Evolutionary conservation across 2,888 invertebrate genomes (phyloP).

Genomic region (Ormyrus nitidulus): DNA sequence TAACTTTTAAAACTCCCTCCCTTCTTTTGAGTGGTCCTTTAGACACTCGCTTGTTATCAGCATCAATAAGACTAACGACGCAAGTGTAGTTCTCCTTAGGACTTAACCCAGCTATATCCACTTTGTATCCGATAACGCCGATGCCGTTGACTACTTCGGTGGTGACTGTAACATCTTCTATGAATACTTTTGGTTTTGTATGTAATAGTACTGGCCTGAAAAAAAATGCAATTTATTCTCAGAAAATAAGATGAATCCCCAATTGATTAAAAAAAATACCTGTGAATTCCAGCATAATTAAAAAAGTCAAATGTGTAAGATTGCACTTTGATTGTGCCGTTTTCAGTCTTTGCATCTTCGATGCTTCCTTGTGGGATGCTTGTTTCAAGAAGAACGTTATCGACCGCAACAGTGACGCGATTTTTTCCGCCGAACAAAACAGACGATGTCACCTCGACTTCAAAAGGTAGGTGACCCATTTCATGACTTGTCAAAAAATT

Average conservation of each 20-base stretch:
- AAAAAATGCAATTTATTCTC: background rate
- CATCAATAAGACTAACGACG: conserved; percentile 77
- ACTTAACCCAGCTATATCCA: conserved; percentile 73
- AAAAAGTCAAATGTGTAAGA: conserved; percentile 96
- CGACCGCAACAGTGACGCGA: conserved; percentile 92
- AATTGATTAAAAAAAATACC: conserved; percentile 59
- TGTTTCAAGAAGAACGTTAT: conserved; percentile 91
- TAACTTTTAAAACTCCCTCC: conserved; percentile 81
- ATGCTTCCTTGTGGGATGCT: conserved; percentile 94
- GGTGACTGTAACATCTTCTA: conserved; percentile 89
- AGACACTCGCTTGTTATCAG: conserved; percentile 77
- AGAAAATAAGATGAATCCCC: background rate
- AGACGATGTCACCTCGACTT: conserved; percentile 85
- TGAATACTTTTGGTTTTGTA: conserved; percentile 88
- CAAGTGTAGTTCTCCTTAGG: conserved; percentile 72
- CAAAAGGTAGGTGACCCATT: conserved; percentile 97
- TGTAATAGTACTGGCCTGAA: conserved; percentile 89
- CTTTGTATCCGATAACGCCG: conserved; percentile 76
- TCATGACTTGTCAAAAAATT: conserved; percentile 87
- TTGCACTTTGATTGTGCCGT: conserved; percentile 82
- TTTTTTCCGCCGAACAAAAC: conserved; percentile 84
- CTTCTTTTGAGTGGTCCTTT: conserved; percentile 76
- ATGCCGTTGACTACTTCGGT: conserved; percentile 82
- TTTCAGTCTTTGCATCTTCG: conserved; percentile 79
- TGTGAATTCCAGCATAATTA: conserved; percentile 98